Evolutionary conservation across 1,140 invertebrate species (phyloP).

Genomic region (Magallana ariakensis): DNA sequence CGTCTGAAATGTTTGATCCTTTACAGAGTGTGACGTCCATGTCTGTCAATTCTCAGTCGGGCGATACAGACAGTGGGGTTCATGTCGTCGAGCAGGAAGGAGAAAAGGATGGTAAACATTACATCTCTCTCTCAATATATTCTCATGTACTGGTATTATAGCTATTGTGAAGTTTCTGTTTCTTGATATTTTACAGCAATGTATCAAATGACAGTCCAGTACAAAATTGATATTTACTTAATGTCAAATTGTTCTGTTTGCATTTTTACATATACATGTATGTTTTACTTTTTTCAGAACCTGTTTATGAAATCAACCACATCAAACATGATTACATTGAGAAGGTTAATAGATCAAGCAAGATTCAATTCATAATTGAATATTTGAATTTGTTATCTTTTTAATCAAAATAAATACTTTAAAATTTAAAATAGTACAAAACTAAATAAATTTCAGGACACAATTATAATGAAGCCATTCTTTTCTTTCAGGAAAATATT

Average conservation of each 20-base stretch:
- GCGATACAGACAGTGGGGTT: not conserved
- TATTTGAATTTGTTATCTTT: conserved; percentile 36
- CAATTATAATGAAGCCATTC: too few relatives aligned
- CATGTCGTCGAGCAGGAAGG: not conserved
- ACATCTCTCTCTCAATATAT: too few relatives aligned
- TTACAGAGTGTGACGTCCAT: conserved; percentile 1
- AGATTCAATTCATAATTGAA: too few relatives aligned
- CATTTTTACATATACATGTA: too few relatives aligned
- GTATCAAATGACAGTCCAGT: too few relatives aligned
- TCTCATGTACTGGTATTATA: too few relatives aligned
- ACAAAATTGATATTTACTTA: too few relatives aligned
- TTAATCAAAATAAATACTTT: not conserved
- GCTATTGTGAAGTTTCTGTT: too few relatives aligned
- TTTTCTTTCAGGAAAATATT: conserved; percentile 66
- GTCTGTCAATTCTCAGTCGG: conserved; percentile 7
- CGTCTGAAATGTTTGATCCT: conserved; percentile 14
- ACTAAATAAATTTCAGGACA: not conserved
- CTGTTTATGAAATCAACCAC: conserved; percentile 67
- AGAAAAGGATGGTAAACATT: not conserved
- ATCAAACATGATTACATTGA: conserved; percentile 76
- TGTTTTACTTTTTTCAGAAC: conserved; percentile 65
- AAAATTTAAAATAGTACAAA: not conserved
- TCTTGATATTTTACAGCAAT: too few relatives aligned
- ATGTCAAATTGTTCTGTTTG: too few relatives aligned
- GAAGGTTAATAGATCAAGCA: conserved; percentile 62